These are phyloP conservation scores for Cheilosia pagana DNA, from an alignment of 2,888 invertebrate species.

Conservation along the genomic window DNA sequence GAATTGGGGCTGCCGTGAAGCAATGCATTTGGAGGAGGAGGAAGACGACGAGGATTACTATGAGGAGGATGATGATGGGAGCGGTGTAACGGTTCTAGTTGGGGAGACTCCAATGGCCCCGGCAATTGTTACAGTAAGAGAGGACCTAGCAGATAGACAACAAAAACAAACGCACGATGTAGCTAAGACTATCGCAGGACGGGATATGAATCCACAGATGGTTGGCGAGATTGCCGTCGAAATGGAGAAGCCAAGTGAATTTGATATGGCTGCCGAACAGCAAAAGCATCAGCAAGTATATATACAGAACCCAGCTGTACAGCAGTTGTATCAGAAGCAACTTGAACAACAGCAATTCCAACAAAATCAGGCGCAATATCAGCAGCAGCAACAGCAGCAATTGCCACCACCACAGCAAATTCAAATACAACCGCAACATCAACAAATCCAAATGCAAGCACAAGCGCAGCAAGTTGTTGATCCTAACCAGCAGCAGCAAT, in stretches of 20 bases:
- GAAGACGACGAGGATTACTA: conserved; percentile 80
- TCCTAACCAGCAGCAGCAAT: conserved; percentile 75
- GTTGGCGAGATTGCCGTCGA: conserved; percentile 4
- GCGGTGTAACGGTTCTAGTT: conserved; percentile 75
- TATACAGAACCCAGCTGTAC: conserved; percentile 37
- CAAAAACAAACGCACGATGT: neutral
- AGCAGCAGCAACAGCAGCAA: conserved; percentile 82
- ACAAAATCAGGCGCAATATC: conserved; percentile 59
- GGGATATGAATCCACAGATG: neutral
- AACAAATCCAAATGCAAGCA: conserved; percentile 49
- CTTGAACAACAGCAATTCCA: conserved; percentile 62
- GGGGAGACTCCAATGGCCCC: conserved; percentile 74
- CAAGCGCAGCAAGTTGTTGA: conserved; percentile 63
- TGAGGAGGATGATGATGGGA: conserved; percentile 79
- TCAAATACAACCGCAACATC: conserved; percentile 72
- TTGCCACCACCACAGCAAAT: conserved; percentile 79
- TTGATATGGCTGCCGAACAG: conserved; percentile 18
- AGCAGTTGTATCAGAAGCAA: conserved; percentile 58
- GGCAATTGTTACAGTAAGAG: conserved; percentile 2
- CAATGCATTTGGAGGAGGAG: conserved; percentile 80
- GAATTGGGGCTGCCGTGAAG: conserved; percentile 80
- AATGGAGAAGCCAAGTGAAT: conserved; percentile 16
- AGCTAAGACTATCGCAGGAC: neutral
- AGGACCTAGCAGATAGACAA: conserved; percentile 31
- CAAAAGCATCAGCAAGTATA: conserved; percentile 22